Evolutionary conservation across 2,797 vertebrate species (phyloP), one percentile per base, ranked within the genome.

Genomic region (Phoeniculus purpureus): DNA sequence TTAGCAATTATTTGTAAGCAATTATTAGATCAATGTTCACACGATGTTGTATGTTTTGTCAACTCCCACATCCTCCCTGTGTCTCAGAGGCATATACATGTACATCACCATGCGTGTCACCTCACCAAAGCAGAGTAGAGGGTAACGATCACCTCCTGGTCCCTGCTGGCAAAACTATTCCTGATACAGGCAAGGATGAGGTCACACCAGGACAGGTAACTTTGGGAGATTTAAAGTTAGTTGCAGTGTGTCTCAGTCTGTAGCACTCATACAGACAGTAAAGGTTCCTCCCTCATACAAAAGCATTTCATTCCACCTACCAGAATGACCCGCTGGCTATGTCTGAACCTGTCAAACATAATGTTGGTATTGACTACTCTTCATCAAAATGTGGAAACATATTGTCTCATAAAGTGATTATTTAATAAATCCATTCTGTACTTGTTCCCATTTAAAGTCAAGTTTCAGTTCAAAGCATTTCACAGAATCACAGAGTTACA

Each of bases 1-100:
- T 50, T 81, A 92, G 64, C 9, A 25, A 75, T 75, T 70, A 59
- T 15, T 87, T 19, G 81, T 25, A 72, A 75, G 17, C 31, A 91
- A 37, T 81, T 92, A 87, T 78, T 87, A 70, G 45, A 81, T 66
- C 45, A 52, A 11, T 74, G 17, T 75, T 94, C 68, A 85, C 23
- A 85, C 23, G 47, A 34, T 52, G 10, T 21, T 62, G 34, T 23
- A 31, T 78, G 83, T 66, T 87, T 27, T 59, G 23, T 25, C 62
- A 78, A 26, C 13, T 85, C 21, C 32, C 27, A 50, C 4, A 0
- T 52, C 32, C 55, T 81, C 50, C 52, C 19, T n/a, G 4, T 23
- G 11, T 85, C 79, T 85, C 73, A 45, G 19, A 32, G 15, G 29
- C 26, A 58, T 70, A 73, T 32, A 29, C 18, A 66, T 10, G 5